Conservation (phyloP, 2,113 vertebrate genomes). For the Vanacampus margaritifer region DNA sequence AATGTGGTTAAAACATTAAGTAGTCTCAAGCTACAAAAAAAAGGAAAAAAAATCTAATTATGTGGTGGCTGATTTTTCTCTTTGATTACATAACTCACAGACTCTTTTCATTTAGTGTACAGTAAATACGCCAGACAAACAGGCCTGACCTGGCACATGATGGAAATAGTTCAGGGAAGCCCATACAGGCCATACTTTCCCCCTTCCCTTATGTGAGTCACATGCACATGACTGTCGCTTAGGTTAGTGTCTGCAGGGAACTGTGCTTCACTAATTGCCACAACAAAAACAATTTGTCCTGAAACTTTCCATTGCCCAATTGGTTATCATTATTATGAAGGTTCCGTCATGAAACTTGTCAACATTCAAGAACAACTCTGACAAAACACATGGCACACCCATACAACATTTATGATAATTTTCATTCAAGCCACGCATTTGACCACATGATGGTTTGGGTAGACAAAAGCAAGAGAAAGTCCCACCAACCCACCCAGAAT, state of each 20-base stretch:
- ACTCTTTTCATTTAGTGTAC: conserved; percentile 33
- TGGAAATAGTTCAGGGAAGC: conserved; percentile 60
- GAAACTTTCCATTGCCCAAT: conserved; percentile 14
- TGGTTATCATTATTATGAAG: neutral
- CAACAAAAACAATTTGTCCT: conserved; percentile 31
- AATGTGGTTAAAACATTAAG: conserved; percentile 47
- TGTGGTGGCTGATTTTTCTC: conserved; percentile 49
- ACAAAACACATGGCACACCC: conserved; percentile 51
- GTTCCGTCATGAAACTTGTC: conserved; percentile 3
- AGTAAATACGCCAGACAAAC: conserved; percentile 40
- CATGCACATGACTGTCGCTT: conserved; percentile 3
- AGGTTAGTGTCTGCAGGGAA: conserved; percentile 38
- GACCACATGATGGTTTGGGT: conserved; percentile 55
- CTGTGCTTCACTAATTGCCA: conserved; percentile 24
- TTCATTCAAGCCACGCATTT: conserved; percentile 19
- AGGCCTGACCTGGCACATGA: conserved; percentile 12
- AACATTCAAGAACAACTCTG: neutral
- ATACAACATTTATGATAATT: conserved; percentile 49
- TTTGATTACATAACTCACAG: conserved; percentile 37
- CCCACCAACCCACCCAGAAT: conserved; percentile 45
- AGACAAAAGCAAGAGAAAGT: conserved; percentile 40
- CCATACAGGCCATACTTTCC: conserved; percentile 9
- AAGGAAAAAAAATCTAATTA: conserved; percentile 44
- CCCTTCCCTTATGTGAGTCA: conserved; percentile 13
- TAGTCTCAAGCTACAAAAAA: conserved; percentile 19